phyloP scores from a whole-genome alignment of 1,140 invertebrate species.

The Drosophila sp. region DNA sequence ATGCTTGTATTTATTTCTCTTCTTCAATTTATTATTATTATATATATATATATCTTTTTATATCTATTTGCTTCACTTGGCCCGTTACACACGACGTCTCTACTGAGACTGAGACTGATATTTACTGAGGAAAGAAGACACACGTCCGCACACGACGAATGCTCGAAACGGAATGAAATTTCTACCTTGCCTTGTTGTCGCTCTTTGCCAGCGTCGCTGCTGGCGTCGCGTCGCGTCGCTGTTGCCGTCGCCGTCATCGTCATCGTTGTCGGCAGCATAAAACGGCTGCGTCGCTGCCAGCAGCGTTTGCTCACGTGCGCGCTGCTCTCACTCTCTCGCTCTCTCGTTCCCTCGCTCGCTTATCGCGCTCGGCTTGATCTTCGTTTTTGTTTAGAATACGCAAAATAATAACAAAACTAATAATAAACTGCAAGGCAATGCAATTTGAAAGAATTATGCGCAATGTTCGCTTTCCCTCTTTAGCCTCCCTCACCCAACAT shows the following conservation, averaged over 20 bases:
- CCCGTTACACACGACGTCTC: constrained; percentile 24
- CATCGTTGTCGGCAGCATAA: constrained; percentile 9
- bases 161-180: constrained; percentile 76
- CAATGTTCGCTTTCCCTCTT: background rate
- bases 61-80: constrained; percentile 21
- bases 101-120: constrained; percentile 6
- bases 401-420: constrained; percentile 85
- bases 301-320: constrained; percentile 40
- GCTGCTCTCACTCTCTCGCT: constrained; percentile 25
- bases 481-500: background rate
- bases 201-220: constrained; percentile 37
- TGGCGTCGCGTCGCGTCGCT: constrained; percentile 15
- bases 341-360: constrained; percentile 11
- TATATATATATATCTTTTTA: background rate
- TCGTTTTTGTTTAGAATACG: constrained; percentile 84
- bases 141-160: constrained; percentile 71
- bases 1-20: constrained; percentile 1
- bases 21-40: background rate
- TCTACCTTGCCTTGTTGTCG: constrained; percentile 62
- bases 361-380: constrained; percentile 21
- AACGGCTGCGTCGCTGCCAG: background rate
- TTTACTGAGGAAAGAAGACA: constrained; percentile 13
- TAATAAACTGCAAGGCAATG: constrained; percentile 82
- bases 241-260: constrained; percentile 1
- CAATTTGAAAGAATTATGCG: constrained; percentile 73